Evolutionary conservation across 2,888 invertebrate genomes (phyloP).

Genomic region (Rhingia rostrata): DNA sequence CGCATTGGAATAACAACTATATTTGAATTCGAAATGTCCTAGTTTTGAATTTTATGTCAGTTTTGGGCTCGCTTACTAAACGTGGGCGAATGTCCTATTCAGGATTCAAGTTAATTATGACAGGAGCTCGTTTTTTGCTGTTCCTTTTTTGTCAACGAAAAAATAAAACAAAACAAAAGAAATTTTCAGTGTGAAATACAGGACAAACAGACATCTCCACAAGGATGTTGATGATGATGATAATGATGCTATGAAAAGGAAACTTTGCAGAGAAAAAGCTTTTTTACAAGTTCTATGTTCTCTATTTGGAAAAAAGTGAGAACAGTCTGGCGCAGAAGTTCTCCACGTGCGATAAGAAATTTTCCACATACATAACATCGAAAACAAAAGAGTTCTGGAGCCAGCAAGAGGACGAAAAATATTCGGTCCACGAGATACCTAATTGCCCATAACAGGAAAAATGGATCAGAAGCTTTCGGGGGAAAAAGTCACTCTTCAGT

Average conservation of each 20-base stretch:
- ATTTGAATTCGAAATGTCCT: slow-evolving; percentile 65
- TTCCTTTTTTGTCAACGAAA: neutral
- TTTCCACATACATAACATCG: slow-evolving; percentile 5
- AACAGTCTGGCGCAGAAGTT: slow-evolving; percentile 69
- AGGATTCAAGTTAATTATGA: slow-evolving; percentile 67
- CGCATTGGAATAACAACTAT: slow-evolving; percentile 26
- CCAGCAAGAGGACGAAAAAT: slow-evolving; percentile 38
- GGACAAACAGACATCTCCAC: slow-evolving; percentile 12
- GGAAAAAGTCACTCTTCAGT: slow-evolving; percentile 64
- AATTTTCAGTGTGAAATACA: neutral
- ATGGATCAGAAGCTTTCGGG: slow-evolving; percentile 68
- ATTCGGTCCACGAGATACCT: slow-evolving; percentile 67
- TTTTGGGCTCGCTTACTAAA: slow-evolving; percentile 48
- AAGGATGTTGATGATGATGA: neutral
- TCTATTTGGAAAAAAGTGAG: slow-evolving; percentile 41
- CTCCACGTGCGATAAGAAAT: slow-evolving; percentile 47
- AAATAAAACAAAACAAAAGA: slow-evolving; percentile 40
- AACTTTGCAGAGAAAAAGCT: slow-evolving; percentile 17
- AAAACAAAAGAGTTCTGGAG: slow-evolving; percentile 41
- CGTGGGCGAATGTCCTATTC: slow-evolving; percentile 56
- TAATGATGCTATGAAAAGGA: neutral
- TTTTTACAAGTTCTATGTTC: slow-evolving; percentile 8
- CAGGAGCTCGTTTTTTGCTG: slow-evolving; percentile 35
- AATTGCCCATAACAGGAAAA: slow-evolving; percentile 62
- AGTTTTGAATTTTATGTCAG: slow-evolving; percentile 33